Evolutionary conservation across 2,888 invertebrate genomes (phyloP).

Genomic region (Athalia circularis): DNA sequence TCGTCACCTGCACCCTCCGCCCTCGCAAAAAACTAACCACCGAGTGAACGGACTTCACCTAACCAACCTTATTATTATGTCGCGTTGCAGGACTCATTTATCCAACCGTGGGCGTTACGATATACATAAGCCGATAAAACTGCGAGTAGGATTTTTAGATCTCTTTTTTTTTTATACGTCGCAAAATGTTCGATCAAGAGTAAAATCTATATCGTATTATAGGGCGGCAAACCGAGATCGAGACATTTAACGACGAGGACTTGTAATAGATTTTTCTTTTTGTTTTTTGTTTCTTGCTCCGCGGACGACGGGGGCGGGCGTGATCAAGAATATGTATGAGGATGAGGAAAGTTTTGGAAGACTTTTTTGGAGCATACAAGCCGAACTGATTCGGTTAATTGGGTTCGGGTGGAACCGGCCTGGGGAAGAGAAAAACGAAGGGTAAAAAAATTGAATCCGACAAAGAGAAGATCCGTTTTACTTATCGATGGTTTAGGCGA

Average conservation of each 20-base stretch:
- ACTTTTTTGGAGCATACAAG: too few relatives aligned
- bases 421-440: neutral
- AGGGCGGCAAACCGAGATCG: too few relatives aligned
- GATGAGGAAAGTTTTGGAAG: constrained; percentile 14
- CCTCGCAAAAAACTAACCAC: neutral
- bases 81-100: too few relatives aligned
- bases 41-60: too few relatives aligned
- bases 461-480: too few relatives aligned
- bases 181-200: neutral
- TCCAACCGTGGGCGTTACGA: too few relatives aligned
- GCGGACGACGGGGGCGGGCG: neutral
- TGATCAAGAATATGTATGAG: neutral
- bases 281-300: neutral
- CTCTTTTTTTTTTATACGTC: neutral
- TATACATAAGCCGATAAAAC: too few relatives aligned
- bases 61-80: too few relatives aligned
- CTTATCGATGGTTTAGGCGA: too few relatives aligned
- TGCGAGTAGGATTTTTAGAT: too few relatives aligned
- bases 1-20: constrained; percentile 37
- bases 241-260: neutral
- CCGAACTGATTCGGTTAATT: neutral
- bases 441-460: too few relatives aligned
- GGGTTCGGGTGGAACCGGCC: neutral
- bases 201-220: too few relatives aligned
- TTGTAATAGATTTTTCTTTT: neutral